These are phyloP conservation scores for Gallirallus australis DNA, from an alignment of 2,797 vertebrate genomes.

Conservation along the genomic window DNA sequence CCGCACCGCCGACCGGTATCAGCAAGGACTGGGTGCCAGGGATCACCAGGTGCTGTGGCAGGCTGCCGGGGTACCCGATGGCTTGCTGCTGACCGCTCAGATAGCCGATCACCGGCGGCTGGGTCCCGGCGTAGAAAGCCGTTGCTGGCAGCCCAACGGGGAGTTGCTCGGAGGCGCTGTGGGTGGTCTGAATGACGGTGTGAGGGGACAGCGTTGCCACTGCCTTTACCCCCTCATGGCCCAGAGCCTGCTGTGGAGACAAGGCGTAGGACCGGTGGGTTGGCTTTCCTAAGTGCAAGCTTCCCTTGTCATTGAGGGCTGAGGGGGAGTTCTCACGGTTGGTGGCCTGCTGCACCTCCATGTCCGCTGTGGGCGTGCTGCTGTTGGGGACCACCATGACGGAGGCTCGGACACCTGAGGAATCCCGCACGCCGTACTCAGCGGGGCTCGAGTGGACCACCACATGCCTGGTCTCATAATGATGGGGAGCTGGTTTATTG, in stretches of 20 bases:
- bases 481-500: slow-evolving; percentile 84
- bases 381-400: slow-evolving; percentile 95
- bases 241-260: slow-evolving; percentile 84
- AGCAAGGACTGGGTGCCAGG: slow-evolving; percentile 92
- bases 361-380: slow-evolving; percentile 84
- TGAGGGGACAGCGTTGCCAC: slow-evolving; percentile 87
- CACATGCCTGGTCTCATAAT: slow-evolving; percentile 90
- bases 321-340: slow-evolving; percentile 85
- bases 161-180: slow-evolving; percentile 89
- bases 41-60: slow-evolving; percentile 95
- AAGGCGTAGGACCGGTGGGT: slow-evolving; percentile 84
- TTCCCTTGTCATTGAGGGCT: slow-evolving; percentile 87
- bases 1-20: slow-evolving; percentile 89
- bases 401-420: slow-evolving; percentile 87
- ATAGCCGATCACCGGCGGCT: slow-evolving; percentile 93
- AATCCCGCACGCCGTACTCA: slow-evolving; percentile 88
- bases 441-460: slow-evolving; percentile 84
- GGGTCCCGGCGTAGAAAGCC: slow-evolving; percentile 89
- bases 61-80: slow-evolving; percentile 87
- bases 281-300: slow-evolving; percentile 88
- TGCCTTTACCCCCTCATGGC: slow-evolving; percentile 87
- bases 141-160: slow-evolving; percentile 89
- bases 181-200: slow-evolving; percentile 95
- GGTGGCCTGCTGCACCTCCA: slow-evolving; percentile 81
- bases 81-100: slow-evolving; percentile 91